Evolutionary conservation across 2,797 vertebrate species (phyloP).

Genomic region (Coreius guichenoti): DNA sequence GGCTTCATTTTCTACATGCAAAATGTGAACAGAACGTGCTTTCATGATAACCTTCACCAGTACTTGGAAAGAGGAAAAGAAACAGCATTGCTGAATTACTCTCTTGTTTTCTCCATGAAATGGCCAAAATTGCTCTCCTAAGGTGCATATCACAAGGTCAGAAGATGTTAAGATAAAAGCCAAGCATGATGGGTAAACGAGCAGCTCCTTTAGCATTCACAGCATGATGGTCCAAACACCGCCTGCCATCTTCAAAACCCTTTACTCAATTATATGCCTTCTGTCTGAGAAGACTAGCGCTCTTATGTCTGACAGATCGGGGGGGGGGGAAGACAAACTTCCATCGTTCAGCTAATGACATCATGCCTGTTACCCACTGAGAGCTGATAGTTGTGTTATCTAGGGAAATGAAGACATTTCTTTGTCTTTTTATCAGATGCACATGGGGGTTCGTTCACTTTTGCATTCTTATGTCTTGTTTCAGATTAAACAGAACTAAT

Average conservation of each 20-base stretch:
- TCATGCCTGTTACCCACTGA: not conserved
- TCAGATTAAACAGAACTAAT: slow-evolving; percentile 48
- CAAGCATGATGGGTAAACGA: not conserved
- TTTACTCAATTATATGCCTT: slow-evolving; percentile 7
- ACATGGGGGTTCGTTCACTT: slow-evolving; percentile 14
- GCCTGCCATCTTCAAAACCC: not conserved
- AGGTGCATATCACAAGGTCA: not conserved
- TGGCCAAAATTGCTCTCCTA: not conserved
- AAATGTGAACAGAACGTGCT: not conserved
- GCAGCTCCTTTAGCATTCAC: not conserved
- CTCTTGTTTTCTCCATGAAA: not conserved
- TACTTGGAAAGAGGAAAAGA: not conserved
- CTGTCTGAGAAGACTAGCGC: not conserved
- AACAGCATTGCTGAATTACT: not conserved
- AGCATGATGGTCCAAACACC: slow-evolving; percentile 15
- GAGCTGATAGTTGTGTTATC: not conserved
- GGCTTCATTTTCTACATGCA: not conserved
- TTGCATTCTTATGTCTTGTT: slow-evolving; percentile 41
- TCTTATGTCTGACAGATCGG: slow-evolving; percentile 18
- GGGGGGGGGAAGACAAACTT: not conserved
- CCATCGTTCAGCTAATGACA: not conserved
- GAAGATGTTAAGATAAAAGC: not conserved
- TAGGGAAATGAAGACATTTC: not conserved
- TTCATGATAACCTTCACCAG: not conserved
- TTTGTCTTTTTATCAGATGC: not conserved